A percentile compares a stretch with the other conserved stretches of the same genome.
Evolutionary conservation across 2,797 vertebrate species (phyloP).

Genomic region (Hirundo rustica): DNA sequence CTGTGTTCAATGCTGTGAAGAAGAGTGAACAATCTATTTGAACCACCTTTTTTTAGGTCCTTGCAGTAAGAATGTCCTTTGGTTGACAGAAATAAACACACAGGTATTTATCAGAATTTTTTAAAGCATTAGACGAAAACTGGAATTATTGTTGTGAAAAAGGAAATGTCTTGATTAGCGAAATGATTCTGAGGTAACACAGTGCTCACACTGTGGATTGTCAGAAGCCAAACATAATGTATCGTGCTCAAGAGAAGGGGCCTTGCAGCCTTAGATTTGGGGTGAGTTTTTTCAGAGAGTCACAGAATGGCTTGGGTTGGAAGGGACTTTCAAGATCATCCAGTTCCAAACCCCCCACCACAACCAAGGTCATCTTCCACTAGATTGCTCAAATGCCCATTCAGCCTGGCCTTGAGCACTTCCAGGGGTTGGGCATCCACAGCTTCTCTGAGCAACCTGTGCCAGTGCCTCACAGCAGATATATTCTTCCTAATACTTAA

Average conservation of each 20-base stretch:
- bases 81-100: neutral
- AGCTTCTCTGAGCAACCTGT: neutral
- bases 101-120: neutral
- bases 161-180: neutral
- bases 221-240: neutral
- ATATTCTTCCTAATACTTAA: neutral
- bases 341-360: neutral
- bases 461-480: neutral
- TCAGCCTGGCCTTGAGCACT: neutral
- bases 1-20: neutral
- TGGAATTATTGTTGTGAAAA: neutral
- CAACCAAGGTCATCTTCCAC: neutral
- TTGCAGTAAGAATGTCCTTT: neutral
- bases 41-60: neutral
- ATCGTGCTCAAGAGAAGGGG: neutral
- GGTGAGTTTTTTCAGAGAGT: accelerated
- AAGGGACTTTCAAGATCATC: neutral
- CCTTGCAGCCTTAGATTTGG: neutral
- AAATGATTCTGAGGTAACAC: neutral
- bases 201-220: neutral
- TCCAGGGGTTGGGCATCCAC: neutral
- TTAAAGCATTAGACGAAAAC: neutral
- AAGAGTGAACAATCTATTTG: neutral
- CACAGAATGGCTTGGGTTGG: neutral
- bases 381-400: neutral